These are phyloP conservation scores for Nannoperca australis DNA, from an alignment of 2,797 vertebrate species.

Conservation along the genomic window DNA sequence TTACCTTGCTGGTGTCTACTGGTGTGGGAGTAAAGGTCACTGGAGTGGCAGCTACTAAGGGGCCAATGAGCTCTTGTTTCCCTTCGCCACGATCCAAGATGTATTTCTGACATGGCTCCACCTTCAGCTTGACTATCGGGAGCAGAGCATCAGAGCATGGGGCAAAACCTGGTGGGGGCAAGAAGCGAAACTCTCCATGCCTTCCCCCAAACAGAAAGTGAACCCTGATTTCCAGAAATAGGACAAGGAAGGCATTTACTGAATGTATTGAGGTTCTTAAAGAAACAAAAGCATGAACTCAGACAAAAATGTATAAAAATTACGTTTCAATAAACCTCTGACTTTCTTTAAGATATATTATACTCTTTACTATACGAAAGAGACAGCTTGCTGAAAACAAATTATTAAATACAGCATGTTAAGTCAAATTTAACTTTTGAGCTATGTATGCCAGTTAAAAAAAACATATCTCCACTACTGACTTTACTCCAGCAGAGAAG, in stretches of 20 bases:
- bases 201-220: constrained; percentile 93
- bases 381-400: neutral
- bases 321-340: neutral
- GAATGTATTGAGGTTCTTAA: neutral
- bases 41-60: constrained; percentile 85
- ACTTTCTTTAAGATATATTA: neutral
- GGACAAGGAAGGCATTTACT: constrained; percentile 6
- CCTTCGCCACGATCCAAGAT: constrained; percentile 84
- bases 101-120: constrained; percentile 91
- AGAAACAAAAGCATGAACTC: neutral
- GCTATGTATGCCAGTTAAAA: neutral
- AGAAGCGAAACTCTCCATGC: constrained; percentile 95
- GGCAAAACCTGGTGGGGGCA: constrained; percentile 93
- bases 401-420: neutral
- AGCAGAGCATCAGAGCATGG: constrained; percentile 93
- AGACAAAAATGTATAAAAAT: neutral
- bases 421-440: neutral
- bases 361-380: neutral
- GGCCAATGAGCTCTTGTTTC: constrained; percentile 88
- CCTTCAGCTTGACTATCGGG: constrained; percentile 89
- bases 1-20: constrained; percentile 92
- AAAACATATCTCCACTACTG: constrained; percentile 65
- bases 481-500: constrained; percentile 96
- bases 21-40: constrained; percentile 91
- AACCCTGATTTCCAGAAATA: constrained; percentile 82